phyloP scores from a whole-genome alignment of 2,113 vertebrate species.

The Corvus moneduloides region DNA sequence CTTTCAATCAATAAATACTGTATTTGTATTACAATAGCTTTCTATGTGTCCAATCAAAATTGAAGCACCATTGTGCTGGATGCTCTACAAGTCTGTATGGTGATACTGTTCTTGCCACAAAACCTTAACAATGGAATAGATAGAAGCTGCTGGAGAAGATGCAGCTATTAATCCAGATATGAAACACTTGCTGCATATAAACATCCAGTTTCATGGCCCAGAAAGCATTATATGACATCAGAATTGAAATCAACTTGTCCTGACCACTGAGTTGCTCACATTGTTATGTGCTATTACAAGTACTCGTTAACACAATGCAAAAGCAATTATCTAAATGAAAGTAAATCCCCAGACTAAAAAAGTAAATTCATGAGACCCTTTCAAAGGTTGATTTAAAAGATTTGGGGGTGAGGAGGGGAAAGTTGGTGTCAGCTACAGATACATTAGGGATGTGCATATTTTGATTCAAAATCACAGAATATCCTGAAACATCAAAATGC shows the following conservation, averaged over 20 bases:
- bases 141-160: not conserved
- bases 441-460: not conserved
- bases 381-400: not conserved
- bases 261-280: not conserved
- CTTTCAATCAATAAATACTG: conserved; percentile 8
- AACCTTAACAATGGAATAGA: not conserved
- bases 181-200: not conserved
- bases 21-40: conserved; percentile 29
- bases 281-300: not conserved
- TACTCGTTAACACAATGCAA: not conserved
- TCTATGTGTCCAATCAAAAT: conserved; percentile 13
- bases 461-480: not conserved
- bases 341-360: not conserved
- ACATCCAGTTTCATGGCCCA: not conserved
- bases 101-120: not conserved
- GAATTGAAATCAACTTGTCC: not conserved
- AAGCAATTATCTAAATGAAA: not conserved
- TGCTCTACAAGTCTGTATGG: not conserved
- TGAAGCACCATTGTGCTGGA: not conserved
- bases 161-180: not conserved
- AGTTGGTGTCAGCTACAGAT: not conserved
- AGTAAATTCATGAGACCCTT: not conserved
- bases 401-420: fast-evolving
- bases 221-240: not conserved
- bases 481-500: not conserved